Conservation (phyloP, 2,113 vertebrate species). For the Hoplias malabaricus region DNA sequence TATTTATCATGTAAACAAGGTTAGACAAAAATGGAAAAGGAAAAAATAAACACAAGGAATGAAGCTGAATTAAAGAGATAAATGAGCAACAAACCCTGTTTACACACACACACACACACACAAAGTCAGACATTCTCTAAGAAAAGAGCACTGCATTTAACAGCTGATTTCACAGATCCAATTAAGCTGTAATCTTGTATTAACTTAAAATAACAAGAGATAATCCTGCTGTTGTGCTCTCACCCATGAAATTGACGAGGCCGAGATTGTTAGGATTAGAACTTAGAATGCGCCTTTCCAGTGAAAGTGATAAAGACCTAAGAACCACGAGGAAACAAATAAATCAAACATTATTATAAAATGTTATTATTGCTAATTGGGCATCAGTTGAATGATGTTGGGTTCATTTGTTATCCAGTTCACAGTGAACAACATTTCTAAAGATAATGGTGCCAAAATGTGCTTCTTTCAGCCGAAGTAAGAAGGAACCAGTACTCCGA, state of each 20-base stretch:
- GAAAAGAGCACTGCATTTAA: slow-evolving; percentile 53
- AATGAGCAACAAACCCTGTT: background rate
- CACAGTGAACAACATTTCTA: too few relatives aligned
- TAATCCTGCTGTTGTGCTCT: slow-evolving; percentile 62
- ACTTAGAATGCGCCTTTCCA: background rate
- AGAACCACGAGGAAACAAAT: background rate
- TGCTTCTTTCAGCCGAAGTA: too few relatives aligned
- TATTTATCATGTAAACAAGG: background rate
- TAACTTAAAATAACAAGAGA: slow-evolving; percentile 70
- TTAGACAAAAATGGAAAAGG: background rate
- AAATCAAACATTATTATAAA: background rate
- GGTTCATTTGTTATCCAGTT: too few relatives aligned
- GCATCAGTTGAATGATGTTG: too few relatives aligned
- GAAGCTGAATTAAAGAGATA: slow-evolving; percentile 36
- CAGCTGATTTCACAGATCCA: slow-evolving; percentile 68
- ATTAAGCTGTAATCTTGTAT: slow-evolving; percentile 67
- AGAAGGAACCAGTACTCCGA: too few relatives aligned
- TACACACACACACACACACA: slow-evolving; percentile 10
- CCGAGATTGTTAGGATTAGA: slow-evolving; percentile 8
- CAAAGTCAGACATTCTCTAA: slow-evolving; percentile 32
- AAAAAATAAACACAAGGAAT: too few relatives aligned
- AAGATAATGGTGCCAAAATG: too few relatives aligned
- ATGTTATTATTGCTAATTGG: background rate
- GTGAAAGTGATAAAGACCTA: background rate
- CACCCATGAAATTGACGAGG: slow-evolving; percentile 60